Conservation (phyloP, 2,113 vertebrate genomes). For the Conger conger region DNA sequence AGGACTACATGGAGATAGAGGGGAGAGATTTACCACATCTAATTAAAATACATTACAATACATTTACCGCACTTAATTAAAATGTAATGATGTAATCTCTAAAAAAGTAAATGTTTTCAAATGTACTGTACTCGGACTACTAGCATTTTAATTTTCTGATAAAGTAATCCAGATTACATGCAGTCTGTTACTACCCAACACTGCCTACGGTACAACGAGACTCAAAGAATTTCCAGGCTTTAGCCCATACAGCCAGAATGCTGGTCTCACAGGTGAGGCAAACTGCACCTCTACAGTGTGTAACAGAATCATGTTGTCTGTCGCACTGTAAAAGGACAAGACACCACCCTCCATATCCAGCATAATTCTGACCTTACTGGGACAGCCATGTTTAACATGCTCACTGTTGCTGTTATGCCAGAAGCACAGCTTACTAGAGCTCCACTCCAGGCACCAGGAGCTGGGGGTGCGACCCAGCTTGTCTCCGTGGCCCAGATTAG, state of each 20-base stretch:
- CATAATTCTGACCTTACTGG: constrained; percentile 27
- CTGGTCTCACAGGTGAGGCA: constrained; percentile 33
- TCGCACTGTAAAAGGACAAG: constrained; percentile 38
- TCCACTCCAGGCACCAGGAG: constrained; percentile 54
- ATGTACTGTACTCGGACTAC: not conserved
- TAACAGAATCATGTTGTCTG: constrained; percentile 11
- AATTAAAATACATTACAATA: too few species aligned
- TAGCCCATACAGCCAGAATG: constrained; percentile 49
- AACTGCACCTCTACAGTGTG: constrained; percentile 23
- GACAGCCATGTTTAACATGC: constrained; percentile 16
- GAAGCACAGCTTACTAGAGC: constrained; percentile 24
- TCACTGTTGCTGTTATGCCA: constrained; percentile 33
- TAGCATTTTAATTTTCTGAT: too few species aligned
- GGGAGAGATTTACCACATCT: too few species aligned
- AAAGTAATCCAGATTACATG: too few species aligned
- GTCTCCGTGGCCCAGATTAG: constrained; percentile 6
- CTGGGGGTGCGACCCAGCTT: constrained; percentile 32
- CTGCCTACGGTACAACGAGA: constrained; percentile 32
- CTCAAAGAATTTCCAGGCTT: constrained; percentile 31
- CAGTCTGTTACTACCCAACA: too few species aligned
- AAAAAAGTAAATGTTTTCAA: not conserved
- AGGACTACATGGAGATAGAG: too few species aligned
- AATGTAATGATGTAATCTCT: too few species aligned
- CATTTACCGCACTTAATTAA: too few species aligned
- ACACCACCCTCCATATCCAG: constrained; percentile 32